These are phyloP conservation scores for Pseudorectes ferrugineus DNA, from an alignment of 2,113 vertebrate species.

Conservation along the genomic window DNA sequence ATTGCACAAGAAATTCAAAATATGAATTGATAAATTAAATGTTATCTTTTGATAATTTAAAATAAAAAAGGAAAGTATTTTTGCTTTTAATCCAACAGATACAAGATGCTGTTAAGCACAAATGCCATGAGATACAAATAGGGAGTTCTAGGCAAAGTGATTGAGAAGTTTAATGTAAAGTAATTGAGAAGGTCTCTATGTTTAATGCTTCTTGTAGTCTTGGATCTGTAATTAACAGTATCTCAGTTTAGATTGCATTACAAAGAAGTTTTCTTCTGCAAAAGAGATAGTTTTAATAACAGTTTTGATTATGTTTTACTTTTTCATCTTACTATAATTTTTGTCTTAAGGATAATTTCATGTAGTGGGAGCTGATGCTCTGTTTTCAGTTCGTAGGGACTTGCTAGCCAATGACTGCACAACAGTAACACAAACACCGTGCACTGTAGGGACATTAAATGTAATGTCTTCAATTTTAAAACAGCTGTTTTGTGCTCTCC, in stretches of 20 bases:
- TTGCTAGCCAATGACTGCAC: neutral
- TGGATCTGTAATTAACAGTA: neutral
- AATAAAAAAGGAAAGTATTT: neutral
- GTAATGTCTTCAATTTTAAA: neutral
- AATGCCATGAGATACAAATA: neutral
- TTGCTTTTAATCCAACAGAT: neutral
- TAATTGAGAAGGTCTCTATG: neutral
- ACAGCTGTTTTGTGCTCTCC: neutral
- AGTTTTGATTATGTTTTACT: neutral
- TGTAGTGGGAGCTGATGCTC: neutral
- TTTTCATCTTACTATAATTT: neutral
- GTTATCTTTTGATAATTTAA: neutral
- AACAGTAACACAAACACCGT: neutral
- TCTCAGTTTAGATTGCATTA: neutral
- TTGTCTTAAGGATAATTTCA: accelerated
- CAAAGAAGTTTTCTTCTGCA: neutral
- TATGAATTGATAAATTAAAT: neutral
- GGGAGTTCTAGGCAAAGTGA: neutral
- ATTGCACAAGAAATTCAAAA: neutral
- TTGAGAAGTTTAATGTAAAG: neutral
- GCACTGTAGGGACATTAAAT: neutral
- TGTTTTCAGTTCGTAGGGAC: neutral
- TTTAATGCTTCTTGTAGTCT: neutral
- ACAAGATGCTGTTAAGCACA: neutral
- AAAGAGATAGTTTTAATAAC: neutral